A percentile compares a stretch with the other conserved stretches of the same genome.
phyloP scores from a whole-genome alignment of 2,797 vertebrate genomes.

The Arremon brunneinucha region DNA sequence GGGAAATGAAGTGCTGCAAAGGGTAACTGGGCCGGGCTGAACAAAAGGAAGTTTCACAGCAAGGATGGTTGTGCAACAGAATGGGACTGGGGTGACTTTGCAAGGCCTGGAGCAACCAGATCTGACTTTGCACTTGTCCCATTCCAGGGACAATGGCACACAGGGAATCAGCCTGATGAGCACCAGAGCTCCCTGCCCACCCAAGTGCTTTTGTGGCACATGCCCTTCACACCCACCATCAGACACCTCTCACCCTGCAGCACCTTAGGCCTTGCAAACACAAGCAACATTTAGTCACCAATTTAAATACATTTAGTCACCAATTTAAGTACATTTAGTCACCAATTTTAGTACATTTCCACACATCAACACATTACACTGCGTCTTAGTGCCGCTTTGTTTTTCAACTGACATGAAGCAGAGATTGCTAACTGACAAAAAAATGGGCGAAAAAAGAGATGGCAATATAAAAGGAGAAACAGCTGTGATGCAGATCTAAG shows the following conservation, averaged over 20 bases:
- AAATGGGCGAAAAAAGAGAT: background rate
- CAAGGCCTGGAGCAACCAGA: background rate
- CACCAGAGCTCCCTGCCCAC: background rate
- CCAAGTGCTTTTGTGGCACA: background rate
- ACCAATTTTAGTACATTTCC: background rate
- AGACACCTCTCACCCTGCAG: background rate
- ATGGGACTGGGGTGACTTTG: background rate
- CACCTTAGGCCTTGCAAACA: background rate
- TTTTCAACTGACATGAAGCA: background rate
- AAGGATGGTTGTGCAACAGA: background rate
- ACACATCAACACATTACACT: background rate
- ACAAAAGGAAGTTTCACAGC: background rate
- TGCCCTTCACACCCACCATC: background rate
- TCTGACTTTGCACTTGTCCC: background rate
- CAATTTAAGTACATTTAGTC: background rate
- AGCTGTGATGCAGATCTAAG: background rate
- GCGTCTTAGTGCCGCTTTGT: background rate
- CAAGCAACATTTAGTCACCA: background rate
- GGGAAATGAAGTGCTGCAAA: background rate
- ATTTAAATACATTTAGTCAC: background rate
- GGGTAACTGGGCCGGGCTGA: accelerated
- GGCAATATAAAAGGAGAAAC: background rate
- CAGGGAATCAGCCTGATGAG: background rate
- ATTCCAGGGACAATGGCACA: background rate
- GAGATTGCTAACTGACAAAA: background rate